These are phyloP conservation scores for Apodemia mormo DNA, from an alignment of 2,888 invertebrate species.

Conservation along the genomic window DNA sequence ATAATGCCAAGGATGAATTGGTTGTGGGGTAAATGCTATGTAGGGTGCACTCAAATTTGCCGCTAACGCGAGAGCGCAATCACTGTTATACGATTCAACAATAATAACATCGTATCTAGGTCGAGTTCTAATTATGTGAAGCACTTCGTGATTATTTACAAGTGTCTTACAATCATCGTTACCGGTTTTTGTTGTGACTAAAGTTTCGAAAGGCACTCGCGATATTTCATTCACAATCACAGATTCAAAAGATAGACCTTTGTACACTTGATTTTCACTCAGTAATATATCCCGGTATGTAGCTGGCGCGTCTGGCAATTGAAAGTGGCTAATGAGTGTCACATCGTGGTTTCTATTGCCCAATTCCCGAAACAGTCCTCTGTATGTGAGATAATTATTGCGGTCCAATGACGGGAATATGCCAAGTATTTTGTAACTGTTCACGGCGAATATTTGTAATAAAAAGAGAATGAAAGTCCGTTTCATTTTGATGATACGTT, in stretches of 20 bases:
- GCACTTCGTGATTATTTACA: conserved; percentile 75
- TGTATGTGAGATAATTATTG: conserved; percentile 77
- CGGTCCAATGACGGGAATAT: conserved; percentile 77
- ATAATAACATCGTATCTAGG: conserved; percentile 86
- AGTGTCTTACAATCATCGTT: conserved; percentile 75
- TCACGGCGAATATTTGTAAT: conserved; percentile 52
- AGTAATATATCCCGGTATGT: conserved; percentile 81
- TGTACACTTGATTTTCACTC: conserved; percentile 62
- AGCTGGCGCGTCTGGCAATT: conserved; percentile 65
- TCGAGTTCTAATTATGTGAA: conserved; percentile 73
- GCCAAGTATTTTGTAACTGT: conserved; percentile 75
- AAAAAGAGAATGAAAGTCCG: conserved; percentile 53
- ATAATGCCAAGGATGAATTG: conserved; percentile 79
- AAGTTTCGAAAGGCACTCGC: conserved; percentile 72
- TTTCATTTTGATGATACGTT: conserved; percentile 61
- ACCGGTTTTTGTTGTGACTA: conserved; percentile 72
- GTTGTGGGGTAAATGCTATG: conserved; percentile 81
- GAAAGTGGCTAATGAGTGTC: conserved; percentile 78
- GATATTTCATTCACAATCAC: conserved; percentile 72
- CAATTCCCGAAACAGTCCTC: conserved; percentile 72
- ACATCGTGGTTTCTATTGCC: conserved; percentile 78
- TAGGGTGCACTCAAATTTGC: conserved; percentile 85
- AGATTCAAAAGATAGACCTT: conserved; percentile 72
- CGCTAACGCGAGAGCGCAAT: conserved; percentile 86
- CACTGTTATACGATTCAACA: conserved; percentile 87